These are phyloP conservation scores for Endomychus coccineus DNA, from an alignment of 2,888 invertebrate species.

Conservation along the genomic window DNA sequence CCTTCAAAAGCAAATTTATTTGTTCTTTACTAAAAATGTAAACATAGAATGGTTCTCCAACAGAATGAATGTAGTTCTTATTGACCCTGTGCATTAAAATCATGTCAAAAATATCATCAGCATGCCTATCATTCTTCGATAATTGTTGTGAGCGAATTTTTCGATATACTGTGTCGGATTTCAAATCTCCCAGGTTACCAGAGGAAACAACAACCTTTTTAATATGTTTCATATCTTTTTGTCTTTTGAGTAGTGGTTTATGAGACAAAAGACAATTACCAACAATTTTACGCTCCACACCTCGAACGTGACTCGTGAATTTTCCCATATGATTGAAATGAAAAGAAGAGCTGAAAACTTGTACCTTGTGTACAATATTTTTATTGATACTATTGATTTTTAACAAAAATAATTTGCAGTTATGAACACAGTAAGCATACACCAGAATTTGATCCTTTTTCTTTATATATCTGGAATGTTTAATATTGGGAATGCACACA, in stretches of 20 bases:
- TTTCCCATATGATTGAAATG: slow-evolving; percentile 4
- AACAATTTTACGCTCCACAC: slow-evolving; percentile 3
- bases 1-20: background rate
- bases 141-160: slow-evolving; percentile 1
- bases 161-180: slow-evolving; percentile 1
- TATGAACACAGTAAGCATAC: slow-evolving; percentile 1
- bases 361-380: background rate
- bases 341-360: background rate
- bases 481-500: background rate
- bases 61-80: background rate
- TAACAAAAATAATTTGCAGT: no score
- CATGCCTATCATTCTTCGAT: slow-evolving; percentile 1
- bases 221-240: background rate
- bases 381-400: no score
- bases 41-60: slow-evolving; percentile 2
- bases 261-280: background rate
- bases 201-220: background rate
- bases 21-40: slow-evolving; percentile 2
- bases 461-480: background rate
- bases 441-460: background rate
- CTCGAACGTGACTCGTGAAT: background rate
- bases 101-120: slow-evolving; percentile 1
- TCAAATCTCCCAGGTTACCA: background rate
- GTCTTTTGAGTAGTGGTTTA: slow-evolving; percentile 1
- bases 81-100: slow-evolving; percentile 3